Base-by-base conservation (phyloP, 2,797 vertebrate species). In the Erethizon dorsatum region DNA sequence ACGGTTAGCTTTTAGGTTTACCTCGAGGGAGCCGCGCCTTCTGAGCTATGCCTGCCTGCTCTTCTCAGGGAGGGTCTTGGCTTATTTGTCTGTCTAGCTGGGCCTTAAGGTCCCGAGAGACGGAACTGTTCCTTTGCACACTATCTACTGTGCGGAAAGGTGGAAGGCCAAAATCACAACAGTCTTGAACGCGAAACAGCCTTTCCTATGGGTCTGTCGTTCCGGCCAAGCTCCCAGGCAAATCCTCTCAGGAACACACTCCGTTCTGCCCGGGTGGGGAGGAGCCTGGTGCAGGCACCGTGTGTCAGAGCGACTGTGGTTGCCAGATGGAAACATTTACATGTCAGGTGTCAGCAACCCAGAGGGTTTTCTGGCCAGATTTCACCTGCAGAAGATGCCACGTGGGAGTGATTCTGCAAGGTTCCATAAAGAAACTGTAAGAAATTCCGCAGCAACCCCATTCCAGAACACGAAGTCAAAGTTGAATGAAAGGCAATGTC, bases 251-350 rank as follows among this genome's bases (percentile, higher is more conserved):
- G 13, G 10, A 18, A 37, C 17, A 10, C 17, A 37, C 33, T n/a
- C 61, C 94, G 92, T 97, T 97, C 96, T 97, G 94, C 96, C 92
- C 94, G 75, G 20, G 37, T 11, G 6, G 83, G 77, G 77, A 93
- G 91, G 92, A 56, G 54, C 83, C 33, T 88, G 88, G 69, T 96
- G 82, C 59, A 95, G 82, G 92, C 59, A 69, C 50, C 26, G 6
- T 71, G 41, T 65, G 97, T 96, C 33, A 94, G 84, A 45, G 69
- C 61, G 65, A 78, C 28, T 95, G 79, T 96, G 96, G 90, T 87
- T 97, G 90, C 95, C 95, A 91, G n/a, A 80, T 33, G 79, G 54
- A 96, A 96, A 92, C 37, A 90, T 94, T 79, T 88, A 10, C 77
- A 88, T 92, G 56, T 84, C 69, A 71, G 20, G 14, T 93, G 37